Evolutionary conservation across 2,888 invertebrate genomes (phyloP).

Genomic region (Mechanitis messenoides): DNA sequence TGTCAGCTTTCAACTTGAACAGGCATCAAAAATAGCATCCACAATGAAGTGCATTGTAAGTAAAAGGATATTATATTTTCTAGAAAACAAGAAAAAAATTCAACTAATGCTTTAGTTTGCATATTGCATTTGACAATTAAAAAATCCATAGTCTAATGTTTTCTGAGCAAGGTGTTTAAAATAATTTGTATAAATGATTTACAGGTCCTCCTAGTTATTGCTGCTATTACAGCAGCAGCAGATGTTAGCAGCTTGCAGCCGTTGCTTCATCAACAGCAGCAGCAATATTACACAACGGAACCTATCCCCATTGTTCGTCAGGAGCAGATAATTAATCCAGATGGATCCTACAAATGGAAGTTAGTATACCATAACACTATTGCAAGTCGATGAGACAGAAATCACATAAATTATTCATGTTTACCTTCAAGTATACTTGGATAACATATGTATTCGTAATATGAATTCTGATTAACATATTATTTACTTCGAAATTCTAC

Average conservation of each 20-base stretch:
- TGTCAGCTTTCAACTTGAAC: slow-evolving; percentile 44
- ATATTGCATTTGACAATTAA: too few relatives aligned
- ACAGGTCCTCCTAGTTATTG: slow-evolving; percentile 23
- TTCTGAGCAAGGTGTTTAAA: too few relatives aligned
- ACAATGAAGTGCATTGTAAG: slow-evolving; percentile 70
- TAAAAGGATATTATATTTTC: slow-evolving; percentile 28
- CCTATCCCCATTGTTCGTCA: slow-evolving; percentile 81
- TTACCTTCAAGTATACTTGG: too few relatives aligned
- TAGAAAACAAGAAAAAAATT: too few relatives aligned
- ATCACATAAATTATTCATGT: too few relatives aligned
- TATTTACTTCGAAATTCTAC: too few relatives aligned
- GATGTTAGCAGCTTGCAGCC: slow-evolving; percentile 58
- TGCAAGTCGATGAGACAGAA: too few relatives aligned
- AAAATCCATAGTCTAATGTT: too few relatives aligned
- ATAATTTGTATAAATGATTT: neutral
- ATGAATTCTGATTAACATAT: too few relatives aligned
- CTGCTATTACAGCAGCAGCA: slow-evolving; percentile 41
- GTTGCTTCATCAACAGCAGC: slow-evolving; percentile 46
- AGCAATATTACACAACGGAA: slow-evolving; percentile 68
- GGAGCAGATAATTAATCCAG: slow-evolving; percentile 81
- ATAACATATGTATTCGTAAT: too few relatives aligned
- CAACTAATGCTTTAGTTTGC: neutral
- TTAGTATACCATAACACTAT: slow-evolving; percentile 31
- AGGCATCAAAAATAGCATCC: slow-evolving; percentile 38
- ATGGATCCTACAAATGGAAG: slow-evolving; percentile 80